Percentiles rank a stretch among this genome's conserved stretches.
Conservation (phyloP, 2,797 vertebrate genomes). For the Uromys caudimaculatus region DNA sequence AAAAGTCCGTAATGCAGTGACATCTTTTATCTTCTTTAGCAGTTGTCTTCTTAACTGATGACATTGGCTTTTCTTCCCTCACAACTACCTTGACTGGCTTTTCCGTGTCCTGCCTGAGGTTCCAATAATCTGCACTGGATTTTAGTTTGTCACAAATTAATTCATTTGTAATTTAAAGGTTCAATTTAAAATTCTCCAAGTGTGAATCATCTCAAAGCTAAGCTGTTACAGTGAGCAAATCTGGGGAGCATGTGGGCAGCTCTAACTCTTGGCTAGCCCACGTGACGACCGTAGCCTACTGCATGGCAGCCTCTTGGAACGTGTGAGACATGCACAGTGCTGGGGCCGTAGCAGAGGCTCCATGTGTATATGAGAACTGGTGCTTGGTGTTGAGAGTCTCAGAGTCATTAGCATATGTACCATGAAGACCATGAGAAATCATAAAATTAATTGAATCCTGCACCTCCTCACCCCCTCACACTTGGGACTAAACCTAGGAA, state of each 20-base stretch:
- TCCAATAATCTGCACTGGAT: background rate
- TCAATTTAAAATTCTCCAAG: slow-evolving; percentile 37
- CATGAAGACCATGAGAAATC: slow-evolving; percentile 4
- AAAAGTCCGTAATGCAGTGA: slow-evolving; percentile 16
- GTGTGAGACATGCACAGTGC: background rate
- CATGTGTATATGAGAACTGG: background rate
- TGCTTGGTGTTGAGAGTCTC: background rate
- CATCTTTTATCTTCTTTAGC: background rate
- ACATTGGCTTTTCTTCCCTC: slow-evolving; percentile 1
- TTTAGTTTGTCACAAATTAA: slow-evolving; percentile 50
- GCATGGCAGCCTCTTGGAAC: background rate
- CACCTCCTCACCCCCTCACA: background rate
- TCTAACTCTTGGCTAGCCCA: background rate
- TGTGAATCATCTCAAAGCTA: background rate
- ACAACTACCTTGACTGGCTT: slow-evolving; percentile 26
- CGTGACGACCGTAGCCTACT: background rate
- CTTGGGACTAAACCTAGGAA: background rate
- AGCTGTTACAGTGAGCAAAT: background rate
- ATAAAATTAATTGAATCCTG: background rate
- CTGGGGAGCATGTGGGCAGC: background rate
- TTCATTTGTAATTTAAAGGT: slow-evolving; percentile 40
- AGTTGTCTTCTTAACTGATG: background rate
- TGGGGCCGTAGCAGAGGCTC: background rate
- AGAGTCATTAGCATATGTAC: background rate
- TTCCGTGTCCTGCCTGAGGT: background rate